phyloP scores from a whole-genome alignment of 1,140 invertebrate species.

The Nixonia krombeini region DNA sequence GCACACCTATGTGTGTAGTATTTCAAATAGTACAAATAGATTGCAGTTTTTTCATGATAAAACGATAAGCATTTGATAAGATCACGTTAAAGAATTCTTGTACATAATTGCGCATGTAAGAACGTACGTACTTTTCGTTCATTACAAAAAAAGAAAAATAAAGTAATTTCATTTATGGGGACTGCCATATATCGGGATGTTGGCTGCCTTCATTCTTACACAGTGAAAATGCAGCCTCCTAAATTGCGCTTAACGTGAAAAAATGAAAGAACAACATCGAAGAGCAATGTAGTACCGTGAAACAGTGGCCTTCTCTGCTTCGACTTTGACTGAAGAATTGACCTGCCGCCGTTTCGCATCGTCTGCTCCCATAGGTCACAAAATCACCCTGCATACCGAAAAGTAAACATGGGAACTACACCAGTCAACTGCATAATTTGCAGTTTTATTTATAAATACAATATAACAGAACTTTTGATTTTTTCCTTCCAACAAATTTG shows the following conservation, averaged over 20 bases:
- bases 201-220: no score
- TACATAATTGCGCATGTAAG: no score
- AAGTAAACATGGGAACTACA: slow-evolving; percentile 26
- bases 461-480: slow-evolving; percentile 30
- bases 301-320: slow-evolving; percentile 7
- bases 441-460: slow-evolving; percentile 35
- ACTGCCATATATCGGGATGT: no score
- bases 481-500: neutral
- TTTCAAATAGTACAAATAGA: no score
- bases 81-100: no score
- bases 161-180: no score
- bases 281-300: slow-evolving; percentile 1
- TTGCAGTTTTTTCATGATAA: no score
- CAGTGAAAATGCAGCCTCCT: no score
- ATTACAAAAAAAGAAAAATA: no score
- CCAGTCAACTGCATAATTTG: slow-evolving; percentile 9
- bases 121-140: no score
- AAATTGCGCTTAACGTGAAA: neutral
- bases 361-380: slow-evolving; percentile 14
- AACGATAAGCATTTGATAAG: no score
- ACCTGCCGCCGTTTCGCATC: slow-evolving; percentile 26
- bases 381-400: slow-evolving; percentile 21
- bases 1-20: no score
- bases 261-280: neutral
- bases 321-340: slow-evolving; percentile 22